Conservation (phyloP, 2,113 vertebrate species). For the Callipepla californica region DNA sequence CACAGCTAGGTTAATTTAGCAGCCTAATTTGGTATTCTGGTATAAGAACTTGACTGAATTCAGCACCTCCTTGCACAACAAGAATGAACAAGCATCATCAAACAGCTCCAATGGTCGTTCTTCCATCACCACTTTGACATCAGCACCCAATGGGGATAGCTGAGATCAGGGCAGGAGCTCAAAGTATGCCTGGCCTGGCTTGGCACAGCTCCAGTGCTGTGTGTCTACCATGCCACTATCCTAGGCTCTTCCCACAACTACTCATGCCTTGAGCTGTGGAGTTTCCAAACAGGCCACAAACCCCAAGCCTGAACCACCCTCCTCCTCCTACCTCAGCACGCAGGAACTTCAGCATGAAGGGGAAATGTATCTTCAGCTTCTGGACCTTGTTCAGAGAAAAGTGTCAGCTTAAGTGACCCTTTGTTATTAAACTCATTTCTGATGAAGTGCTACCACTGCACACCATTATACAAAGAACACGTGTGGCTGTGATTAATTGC, state of each 20-base stretch:
- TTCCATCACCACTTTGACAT: fast-evolving
- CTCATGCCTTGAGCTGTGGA: not conserved
- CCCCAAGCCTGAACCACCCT: not conserved
- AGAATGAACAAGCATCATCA: not conserved
- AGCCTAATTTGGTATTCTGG: not conserved
- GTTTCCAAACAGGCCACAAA: fast-evolving
- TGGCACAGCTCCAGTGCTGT: fast-evolving
- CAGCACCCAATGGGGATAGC: fast-evolving
- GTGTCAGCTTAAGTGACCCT: slow-evolving; percentile 44
- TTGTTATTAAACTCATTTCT: slow-evolving; percentile 63
- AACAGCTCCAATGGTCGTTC: not conserved
- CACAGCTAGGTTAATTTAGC: not conserved
- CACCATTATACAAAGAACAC: slow-evolving; percentile 30
- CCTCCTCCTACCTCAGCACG: not conserved
- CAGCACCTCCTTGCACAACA: not conserved
- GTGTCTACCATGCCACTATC: not conserved
- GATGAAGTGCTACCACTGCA: slow-evolving; percentile 60
- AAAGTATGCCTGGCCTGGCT: not conserved
- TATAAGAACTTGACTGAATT: not conserved
- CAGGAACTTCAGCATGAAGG: not conserved
- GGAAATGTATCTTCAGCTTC: not conserved
- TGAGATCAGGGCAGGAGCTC: not conserved
- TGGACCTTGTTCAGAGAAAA: not conserved
- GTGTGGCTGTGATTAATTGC: slow-evolving; percentile 72
- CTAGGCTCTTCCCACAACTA: fast-evolving